Percentiles rank a stretch among this genome's conserved stretches.
Evolutionary conservation across 2,888 invertebrate genomes (phyloP).

Genomic region (Lottia scabra): DNA sequence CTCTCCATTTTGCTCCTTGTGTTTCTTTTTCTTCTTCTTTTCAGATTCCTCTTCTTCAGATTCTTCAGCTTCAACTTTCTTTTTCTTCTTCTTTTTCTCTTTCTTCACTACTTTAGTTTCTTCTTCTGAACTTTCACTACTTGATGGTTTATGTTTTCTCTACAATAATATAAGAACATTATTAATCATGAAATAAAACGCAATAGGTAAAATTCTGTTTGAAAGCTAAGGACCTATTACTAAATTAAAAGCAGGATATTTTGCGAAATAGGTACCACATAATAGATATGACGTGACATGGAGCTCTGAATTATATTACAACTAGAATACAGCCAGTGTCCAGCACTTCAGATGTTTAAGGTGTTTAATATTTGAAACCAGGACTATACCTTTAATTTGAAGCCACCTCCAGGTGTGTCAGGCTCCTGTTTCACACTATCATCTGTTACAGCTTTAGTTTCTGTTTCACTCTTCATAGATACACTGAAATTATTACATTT

Average conservation of each 20-base stretch:
- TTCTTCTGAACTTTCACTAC: conserved; percentile 38
- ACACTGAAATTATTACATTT: too few species aligned
- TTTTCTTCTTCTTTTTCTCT: conserved; percentile 58
- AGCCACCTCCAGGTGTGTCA: background rate
- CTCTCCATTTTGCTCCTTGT: conserved; percentile 39
- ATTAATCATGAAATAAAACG: background rate
- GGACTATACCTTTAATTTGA: background rate
- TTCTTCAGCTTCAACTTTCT: conserved; percentile 39
- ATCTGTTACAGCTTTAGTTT: background rate
- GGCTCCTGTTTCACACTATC: background rate
- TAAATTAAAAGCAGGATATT: too few species aligned
- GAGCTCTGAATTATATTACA: too few species aligned
- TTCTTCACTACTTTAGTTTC: conserved; percentile 29
- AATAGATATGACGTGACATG: too few species aligned
- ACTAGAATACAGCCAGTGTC: too few species aligned
- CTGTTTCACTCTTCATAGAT: too few species aligned
- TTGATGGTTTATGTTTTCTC: conserved; percentile 48
- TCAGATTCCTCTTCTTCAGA: conserved; percentile 52
- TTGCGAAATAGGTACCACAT: too few species aligned
- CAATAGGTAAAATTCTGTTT: too few species aligned
- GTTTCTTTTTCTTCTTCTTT: conserved; percentile 53
- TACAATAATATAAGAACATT: conserved; percentile 31
- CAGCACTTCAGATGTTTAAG: too few species aligned
- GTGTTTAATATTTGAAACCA: too few species aligned
- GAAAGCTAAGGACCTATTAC: too few species aligned